Percentiles rank a stretch among this genome's conserved stretches.
phyloP scores from a whole-genome alignment of 2,113 vertebrate genomes.

The Panthera tigris region DNA sequence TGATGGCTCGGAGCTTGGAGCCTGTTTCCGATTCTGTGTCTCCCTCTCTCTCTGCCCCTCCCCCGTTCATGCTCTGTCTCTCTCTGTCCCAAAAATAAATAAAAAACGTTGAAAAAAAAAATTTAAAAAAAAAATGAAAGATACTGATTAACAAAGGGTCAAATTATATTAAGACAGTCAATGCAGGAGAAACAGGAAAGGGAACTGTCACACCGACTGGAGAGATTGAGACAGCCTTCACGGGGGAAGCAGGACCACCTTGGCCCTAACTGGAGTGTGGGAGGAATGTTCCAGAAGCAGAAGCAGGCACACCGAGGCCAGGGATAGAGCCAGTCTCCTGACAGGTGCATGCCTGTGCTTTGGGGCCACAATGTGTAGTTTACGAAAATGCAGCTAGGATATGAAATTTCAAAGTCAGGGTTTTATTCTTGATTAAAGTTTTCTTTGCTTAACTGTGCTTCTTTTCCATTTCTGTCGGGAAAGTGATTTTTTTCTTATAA shows the following conservation, averaged over 20 bases:
- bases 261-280: not conserved
- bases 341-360: accelerated
- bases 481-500: not conserved
- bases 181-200: not conserved
- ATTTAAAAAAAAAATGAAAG: not conserved
- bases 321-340: not conserved
- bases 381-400: not conserved
- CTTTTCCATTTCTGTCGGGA: not conserved
- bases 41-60: too few species aligned
- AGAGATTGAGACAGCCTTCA: not conserved
- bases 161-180: not conserved
- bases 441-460: not conserved
- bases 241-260: not conserved
- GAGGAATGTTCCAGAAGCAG: not conserved
- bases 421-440: not conserved
- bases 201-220: not conserved
- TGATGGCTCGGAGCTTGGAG: too few species aligned
- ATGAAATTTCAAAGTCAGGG: not conserved
- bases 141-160: not conserved
- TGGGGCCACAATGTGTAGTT: not conserved
- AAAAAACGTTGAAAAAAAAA: too few species aligned
- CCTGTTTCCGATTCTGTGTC: too few species aligned
- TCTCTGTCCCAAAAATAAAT: too few species aligned
- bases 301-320: not conserved
- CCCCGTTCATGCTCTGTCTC: too few species aligned